A percentile compares a stretch with the other conserved stretches of the same genome.
Conservation (phyloP, 2,888 invertebrate genomes). For the Lissonota sp. region DNA sequence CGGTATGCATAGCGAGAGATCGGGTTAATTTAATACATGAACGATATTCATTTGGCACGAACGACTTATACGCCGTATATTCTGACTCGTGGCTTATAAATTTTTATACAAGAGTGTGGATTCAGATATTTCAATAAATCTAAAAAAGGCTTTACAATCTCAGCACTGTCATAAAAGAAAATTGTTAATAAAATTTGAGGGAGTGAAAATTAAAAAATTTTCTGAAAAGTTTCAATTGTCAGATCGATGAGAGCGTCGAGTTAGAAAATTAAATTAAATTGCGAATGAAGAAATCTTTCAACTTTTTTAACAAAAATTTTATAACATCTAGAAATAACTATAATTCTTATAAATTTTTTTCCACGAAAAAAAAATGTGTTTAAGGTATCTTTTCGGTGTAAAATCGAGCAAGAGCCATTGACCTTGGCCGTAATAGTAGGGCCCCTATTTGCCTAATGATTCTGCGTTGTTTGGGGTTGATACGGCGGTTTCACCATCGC, state of each 20-base stretch:
- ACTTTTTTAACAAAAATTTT: too few species aligned
- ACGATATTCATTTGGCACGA: conserved; percentile 36
- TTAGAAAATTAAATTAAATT: background rate
- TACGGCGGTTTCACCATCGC: conserved; percentile 47
- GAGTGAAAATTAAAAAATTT: too few species aligned
- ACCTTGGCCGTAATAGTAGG: conserved; percentile 72
- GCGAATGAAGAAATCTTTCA: too few species aligned
- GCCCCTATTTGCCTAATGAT: conserved; percentile 81
- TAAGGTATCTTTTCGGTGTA: background rate
- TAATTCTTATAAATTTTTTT: background rate
- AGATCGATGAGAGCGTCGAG: conserved; percentile 35
- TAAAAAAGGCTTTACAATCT: too few species aligned
- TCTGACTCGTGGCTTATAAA: too few species aligned
- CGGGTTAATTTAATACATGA: conserved; percentile 72
- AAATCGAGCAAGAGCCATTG: conserved; percentile 42
- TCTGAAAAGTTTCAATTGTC: conserved; percentile 45
- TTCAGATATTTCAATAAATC: too few species aligned
- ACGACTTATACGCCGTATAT: too few species aligned
- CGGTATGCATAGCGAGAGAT: conserved; percentile 67
- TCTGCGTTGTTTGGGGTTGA: conserved; percentile 65
- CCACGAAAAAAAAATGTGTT: background rate
- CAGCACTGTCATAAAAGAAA: too few species aligned
- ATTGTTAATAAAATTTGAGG: too few species aligned
- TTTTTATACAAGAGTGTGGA: too few species aligned
- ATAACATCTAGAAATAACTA: too few species aligned